These are phyloP conservation scores for Galago senegalensis DNA, from an alignment of 2,797 vertebrate genomes.

Conservation along the genomic window DNA sequence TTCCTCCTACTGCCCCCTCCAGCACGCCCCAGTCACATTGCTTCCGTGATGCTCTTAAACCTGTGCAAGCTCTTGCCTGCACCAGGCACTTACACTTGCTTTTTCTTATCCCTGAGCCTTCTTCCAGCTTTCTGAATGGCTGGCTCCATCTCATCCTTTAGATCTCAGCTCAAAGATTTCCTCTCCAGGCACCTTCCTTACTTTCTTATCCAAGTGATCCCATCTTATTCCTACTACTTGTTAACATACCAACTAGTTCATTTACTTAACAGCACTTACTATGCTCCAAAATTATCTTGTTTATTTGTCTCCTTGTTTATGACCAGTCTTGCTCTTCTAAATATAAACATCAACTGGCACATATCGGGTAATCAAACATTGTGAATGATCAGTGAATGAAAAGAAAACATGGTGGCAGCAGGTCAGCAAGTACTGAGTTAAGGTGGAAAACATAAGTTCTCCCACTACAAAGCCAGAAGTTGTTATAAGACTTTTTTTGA, in stretches of 20 bases:
- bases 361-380: background rate
- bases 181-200: slow-evolving; percentile 27
- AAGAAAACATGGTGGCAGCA: background rate
- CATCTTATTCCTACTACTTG: background rate
- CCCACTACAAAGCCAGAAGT: background rate
- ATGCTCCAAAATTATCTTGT: slow-evolving; percentile 11
- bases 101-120: background rate
- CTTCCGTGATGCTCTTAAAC: background rate
- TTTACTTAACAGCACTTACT: background rate
- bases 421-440: background rate
- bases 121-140: background rate
- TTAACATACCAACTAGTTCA: background rate
- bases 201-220: slow-evolving; percentile 17
- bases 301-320: background rate
- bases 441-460: background rate
- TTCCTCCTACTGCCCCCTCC: background rate
- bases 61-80: background rate
- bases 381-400: background rate
- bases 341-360: background rate
- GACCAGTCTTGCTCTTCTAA: slow-evolving; percentile 44
- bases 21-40: background rate
- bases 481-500: background rate
- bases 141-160: background rate
- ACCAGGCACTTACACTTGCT: background rate
- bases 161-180: background rate